Evolutionary conservation across 1,140 invertebrate species (phyloP).

Genomic region (Neodiprion pinetum): DNA sequence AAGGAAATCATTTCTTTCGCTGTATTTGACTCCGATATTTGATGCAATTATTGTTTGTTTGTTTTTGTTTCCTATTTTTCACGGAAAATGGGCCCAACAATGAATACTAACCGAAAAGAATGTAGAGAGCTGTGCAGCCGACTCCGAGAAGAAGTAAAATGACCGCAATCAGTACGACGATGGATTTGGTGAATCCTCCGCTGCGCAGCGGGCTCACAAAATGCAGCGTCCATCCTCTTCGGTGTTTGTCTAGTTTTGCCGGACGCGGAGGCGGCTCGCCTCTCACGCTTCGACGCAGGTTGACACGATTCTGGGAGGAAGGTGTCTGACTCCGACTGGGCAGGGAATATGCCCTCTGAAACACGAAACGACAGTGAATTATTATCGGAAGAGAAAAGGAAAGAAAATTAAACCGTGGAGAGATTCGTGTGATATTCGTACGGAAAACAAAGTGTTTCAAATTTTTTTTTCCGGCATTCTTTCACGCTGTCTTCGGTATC

Average conservation of each 20-base stretch:
- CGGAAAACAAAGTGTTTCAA: no score
- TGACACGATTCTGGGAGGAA: slow-evolving; percentile 55
- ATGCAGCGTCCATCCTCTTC: slow-evolving; percentile 56
- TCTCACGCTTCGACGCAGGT: slow-evolving; percentile 53
- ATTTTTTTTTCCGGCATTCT: neutral
- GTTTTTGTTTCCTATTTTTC: no score
- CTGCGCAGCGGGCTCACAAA: slow-evolving; percentile 48
- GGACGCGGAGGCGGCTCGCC: slow-evolving; percentile 56
- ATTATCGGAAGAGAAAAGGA: no score
- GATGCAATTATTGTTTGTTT: no score
- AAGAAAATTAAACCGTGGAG: neutral
- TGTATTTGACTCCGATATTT: no score
- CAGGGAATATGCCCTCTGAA: slow-evolving; percentile 56
- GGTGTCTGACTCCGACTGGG: slow-evolving; percentile 52
- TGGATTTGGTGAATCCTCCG: slow-evolving; percentile 48
- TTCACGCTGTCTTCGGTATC: neutral
- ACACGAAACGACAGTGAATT: slow-evolving; percentile 12
- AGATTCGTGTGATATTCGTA: no score
- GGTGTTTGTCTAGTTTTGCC: slow-evolving; percentile 51
- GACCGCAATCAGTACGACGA: slow-evolving; percentile 46
- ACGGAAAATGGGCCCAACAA: no score
- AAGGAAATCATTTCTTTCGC: no score
- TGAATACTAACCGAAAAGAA: slow-evolving; percentile 50
- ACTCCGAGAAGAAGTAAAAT: slow-evolving; percentile 52
- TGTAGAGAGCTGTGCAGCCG: slow-evolving; percentile 52